A percentile compares a stretch with the other conserved stretches of the same genome.
These are phyloP conservation scores for Linnaemya vulpina DNA, from an alignment of 2,888 invertebrate species.

Conservation along the genomic window DNA sequence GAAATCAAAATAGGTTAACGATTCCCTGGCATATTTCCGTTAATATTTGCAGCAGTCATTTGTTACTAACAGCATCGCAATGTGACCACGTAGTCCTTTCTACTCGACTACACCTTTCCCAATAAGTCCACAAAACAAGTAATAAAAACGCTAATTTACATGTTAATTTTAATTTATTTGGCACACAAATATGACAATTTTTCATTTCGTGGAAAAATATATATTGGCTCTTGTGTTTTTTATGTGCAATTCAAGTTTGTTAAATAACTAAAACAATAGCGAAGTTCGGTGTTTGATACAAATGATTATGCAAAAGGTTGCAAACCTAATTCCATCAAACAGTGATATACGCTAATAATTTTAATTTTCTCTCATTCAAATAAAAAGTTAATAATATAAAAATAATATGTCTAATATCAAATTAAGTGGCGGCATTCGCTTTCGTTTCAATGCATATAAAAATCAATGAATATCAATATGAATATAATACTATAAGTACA, in stretches of 20 bases:
- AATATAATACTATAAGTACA: conserved; percentile 81
- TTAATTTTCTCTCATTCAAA: conserved; percentile 14
- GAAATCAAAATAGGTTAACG: too few species aligned
- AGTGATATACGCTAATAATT: neutral
- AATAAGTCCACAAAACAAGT: too few species aligned
- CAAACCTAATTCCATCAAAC: too few species aligned
- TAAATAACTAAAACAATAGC: neutral
- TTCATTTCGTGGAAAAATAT: conserved; percentile 29
- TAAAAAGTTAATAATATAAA: conserved; percentile 39
- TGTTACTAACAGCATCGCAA: too few species aligned
- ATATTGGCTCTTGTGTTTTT: conserved; percentile 22
- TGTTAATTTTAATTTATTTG: conserved; percentile 53
- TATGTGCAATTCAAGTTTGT: conserved; percentile 33
- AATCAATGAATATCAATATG: conserved; percentile 50
- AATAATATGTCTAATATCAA: conserved; percentile 59
- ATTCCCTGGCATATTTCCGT: too few species aligned
- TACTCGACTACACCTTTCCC: neutral
- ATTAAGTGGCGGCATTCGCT: conserved; percentile 33
- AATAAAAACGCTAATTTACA: conserved; percentile 14
- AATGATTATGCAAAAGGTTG: too few species aligned
- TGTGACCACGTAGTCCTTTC: too few species aligned
- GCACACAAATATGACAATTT: conserved; percentile 68
- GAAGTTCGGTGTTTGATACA: too few species aligned
- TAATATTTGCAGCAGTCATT: too few species aligned
- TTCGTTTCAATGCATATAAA: conserved; percentile 40